phyloP scores from a whole-genome alignment of 2,888 invertebrate genomes.

The Phymatocera aterrima region DNA sequence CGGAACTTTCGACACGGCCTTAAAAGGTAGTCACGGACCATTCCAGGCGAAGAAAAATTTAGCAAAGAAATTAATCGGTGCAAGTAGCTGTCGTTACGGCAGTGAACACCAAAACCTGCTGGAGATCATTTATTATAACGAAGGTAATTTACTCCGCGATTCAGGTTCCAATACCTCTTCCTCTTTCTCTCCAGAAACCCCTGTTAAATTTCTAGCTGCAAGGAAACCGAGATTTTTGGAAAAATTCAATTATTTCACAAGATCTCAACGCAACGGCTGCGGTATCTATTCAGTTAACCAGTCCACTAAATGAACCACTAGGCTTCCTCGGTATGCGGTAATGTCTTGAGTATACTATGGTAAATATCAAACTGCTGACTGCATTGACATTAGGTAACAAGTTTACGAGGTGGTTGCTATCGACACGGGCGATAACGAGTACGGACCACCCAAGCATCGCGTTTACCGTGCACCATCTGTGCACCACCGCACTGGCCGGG shows the following conservation, averaged over 20 bases:
- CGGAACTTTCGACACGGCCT: conserved; percentile 21
- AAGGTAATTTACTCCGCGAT: conserved; percentile 63
- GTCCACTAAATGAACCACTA: background rate
- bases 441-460: conserved; percentile 40
- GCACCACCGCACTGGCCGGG: background rate
- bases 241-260: background rate
- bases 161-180: conserved; percentile 13
- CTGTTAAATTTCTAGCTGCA: background rate
- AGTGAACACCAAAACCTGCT: conserved; percentile 24
- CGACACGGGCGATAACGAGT: conserved; percentile 34
- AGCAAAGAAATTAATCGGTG: conserved; percentile 37
- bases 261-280: background rate
- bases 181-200: background rate
- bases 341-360: background rate
- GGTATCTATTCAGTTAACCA: background rate
- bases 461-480: conserved; percentile 40
- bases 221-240: background rate
- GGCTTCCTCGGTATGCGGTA: background rate
- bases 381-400: conserved; percentile 45
- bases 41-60: conserved; percentile 30
- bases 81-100: conserved; percentile 26
- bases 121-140: conserved; percentile 62
- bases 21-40: conserved; percentile 25
- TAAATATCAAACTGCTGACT: conserved; percentile 21
- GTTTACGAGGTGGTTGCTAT: conserved; percentile 37